A percentile compares a stretch with the other conserved stretches of the same genome.
Evolutionary conservation across 2,888 invertebrate species (phyloP).

Genomic region (Halictus ligatus): DNA sequence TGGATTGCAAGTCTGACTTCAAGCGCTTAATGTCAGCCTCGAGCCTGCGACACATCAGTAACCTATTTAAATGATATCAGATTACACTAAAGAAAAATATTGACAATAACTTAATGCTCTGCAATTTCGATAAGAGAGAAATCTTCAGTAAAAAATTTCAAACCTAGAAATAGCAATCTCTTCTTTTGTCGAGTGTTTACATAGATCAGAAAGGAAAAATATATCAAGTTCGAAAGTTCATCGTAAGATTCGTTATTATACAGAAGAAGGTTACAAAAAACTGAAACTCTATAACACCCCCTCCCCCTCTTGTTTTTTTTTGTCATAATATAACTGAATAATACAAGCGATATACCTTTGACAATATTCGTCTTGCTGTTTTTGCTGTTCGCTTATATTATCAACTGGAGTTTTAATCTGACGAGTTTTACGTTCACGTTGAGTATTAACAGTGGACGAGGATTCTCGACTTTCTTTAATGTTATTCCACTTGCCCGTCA

Average conservation of each 20-base stretch:
- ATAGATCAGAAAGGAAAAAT: not conserved
- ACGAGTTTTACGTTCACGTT: slow-evolving; percentile 83
- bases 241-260: not conserved
- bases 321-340: not conserved
- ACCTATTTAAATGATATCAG: slow-evolving; percentile 74
- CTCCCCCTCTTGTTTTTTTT: not conserved
- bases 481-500: slow-evolving; percentile 81
- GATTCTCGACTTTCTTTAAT: slow-evolving; percentile 83
- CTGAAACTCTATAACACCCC: not conserved
- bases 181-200: not conserved
- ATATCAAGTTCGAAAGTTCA: not conserved
- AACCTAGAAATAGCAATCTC: slow-evolving; percentile 1
- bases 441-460: slow-evolving; percentile 79
- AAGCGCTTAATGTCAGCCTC: slow-evolving; percentile 90
- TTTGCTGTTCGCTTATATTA: slow-evolving; percentile 81
- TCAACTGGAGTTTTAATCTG: slow-evolving; percentile 83
- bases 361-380: slow-evolving; percentile 85
- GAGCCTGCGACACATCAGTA: slow-evolving; percentile 86
- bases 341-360: slow-evolving; percentile 79
- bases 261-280: not conserved
- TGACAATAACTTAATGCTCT: slow-evolving; percentile 20
- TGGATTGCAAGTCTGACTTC: slow-evolving; percentile 90
- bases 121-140: not conserved
- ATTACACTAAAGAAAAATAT: slow-evolving; percentile 62
- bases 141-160: slow-evolving; percentile 1